Evolutionary conservation across 2,113 vertebrate genomes (phyloP), one percentile per base, ranked within the genome.

Genomic region (Sakesphorus luctuosus): DNA sequence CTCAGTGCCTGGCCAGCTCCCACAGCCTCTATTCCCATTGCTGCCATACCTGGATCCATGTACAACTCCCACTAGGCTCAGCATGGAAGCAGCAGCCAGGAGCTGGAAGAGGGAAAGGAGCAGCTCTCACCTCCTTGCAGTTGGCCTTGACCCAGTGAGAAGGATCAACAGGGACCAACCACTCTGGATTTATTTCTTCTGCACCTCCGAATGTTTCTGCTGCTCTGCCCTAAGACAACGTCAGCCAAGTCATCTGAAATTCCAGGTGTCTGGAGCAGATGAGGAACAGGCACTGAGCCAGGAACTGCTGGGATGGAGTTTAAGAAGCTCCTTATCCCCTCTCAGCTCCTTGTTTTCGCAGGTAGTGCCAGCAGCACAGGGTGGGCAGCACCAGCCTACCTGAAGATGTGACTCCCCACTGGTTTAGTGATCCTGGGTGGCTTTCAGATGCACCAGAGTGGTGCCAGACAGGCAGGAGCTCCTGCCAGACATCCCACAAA

Each of bases 41-140:
- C 53, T 88, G 69, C 14, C 0, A 0, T n/a, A 11, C 73, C 50
- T 2, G 0, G 31, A 7, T 47, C 38, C 0, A 0, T 9, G 10
- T 46, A 19, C n/a, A 19, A 26, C 38, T 61, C n/a, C 50, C 50
- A 9, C 21, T 6, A 36, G 40, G 46, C 44, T 81, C 50, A 38
- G 19, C 40, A 15, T 6, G n/a, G 50, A 61, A 29, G 35, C 33
- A 76, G 73, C 65, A 87, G 20, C 35, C 36, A 31, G 44, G 67
- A 68, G 49, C 26, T 74, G 65, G 55, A 46, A 50, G 46, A 5
- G 50, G 81, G 40, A 47, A 63, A 58, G 36, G 31, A 74, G 31
- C 63, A 58, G 40, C 89, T 59, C 36, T 61, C 24, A 24, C 12
- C 19, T 61, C 68, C 46, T 58, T 73, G 47, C 52, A 18, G 17